Conservation (phyloP, 2,888 invertebrate species). For the Andrena dorsata region DNA sequence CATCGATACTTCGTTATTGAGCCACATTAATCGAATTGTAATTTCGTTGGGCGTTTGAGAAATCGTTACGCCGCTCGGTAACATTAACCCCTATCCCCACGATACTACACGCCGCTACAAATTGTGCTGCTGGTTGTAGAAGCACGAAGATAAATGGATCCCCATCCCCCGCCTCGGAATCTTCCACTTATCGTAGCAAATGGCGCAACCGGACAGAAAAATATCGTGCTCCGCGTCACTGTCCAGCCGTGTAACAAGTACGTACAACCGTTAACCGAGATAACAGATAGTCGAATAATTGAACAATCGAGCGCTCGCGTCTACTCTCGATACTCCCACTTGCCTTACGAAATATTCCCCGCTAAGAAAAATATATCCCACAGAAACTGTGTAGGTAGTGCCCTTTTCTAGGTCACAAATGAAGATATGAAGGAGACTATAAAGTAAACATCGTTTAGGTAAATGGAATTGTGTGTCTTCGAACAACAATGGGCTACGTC, state of each 20-base stretch:
- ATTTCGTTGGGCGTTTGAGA: conserved; percentile 9
- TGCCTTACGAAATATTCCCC: neutral
- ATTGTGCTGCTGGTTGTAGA: conserved; percentile 8
- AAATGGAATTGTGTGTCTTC: no score
- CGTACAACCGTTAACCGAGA: conserved; percentile 13
- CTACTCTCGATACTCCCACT: neutral
- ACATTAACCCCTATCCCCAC: neutral
- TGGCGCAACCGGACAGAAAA: conserved; percentile 49
- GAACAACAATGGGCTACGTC: no score
- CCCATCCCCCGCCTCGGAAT: conserved; percentile 23
- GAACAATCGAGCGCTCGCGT: conserved; percentile 18
- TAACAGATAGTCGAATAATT: conserved; percentile 28
- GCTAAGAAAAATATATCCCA: no score
- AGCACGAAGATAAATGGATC: conserved; percentile 39
- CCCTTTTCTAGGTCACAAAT: neutral
- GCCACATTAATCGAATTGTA: conserved; percentile 3
- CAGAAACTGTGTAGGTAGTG: no score
- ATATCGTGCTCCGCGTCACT: conserved; percentile 43
- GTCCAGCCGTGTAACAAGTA: conserved; percentile 13
- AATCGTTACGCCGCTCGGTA: neutral
- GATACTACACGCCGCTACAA: conserved; percentile 25
- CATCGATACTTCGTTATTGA: conserved; percentile 9
- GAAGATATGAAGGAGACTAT: neutral
- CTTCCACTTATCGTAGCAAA: conserved; percentile 49
- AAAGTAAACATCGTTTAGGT: no score